Percentiles rank a stretch among this genome's conserved stretches.
Evolutionary conservation across 2,113 vertebrate species (phyloP).

Genomic region (Pseudorhombus dupliciocellatus): DNA sequence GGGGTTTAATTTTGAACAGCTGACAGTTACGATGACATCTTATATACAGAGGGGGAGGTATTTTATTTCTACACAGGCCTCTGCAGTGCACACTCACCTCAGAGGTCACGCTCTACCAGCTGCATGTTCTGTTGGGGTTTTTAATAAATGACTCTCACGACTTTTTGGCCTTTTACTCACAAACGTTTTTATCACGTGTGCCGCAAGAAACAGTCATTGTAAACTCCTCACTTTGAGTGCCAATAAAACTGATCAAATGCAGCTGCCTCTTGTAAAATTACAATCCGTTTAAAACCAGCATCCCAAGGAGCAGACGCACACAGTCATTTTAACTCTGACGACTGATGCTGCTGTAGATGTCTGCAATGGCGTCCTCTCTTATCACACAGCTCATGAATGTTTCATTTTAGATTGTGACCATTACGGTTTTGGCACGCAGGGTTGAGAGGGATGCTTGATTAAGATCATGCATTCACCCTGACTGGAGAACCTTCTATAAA

Average conservation of each 20-base stretch:
- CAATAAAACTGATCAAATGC: background rate
- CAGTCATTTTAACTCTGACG: background rate
- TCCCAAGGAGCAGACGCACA: no score
- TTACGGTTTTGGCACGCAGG: conserved; percentile 34
- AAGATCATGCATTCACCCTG: conserved; percentile 30
- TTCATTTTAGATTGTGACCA: conserved; percentile 45
- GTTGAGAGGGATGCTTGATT: conserved; percentile 44
- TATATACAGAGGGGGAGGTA: no score
- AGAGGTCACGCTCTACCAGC: no score
- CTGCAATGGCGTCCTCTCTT: no score
- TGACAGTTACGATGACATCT: no score
- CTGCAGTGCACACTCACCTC: no score
- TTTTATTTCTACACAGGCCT: background rate
- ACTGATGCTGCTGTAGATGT: background rate
- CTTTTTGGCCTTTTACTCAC: background rate
- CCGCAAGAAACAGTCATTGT: background rate
- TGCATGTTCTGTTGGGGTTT: background rate
- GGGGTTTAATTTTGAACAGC: no score
- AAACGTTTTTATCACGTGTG: background rate
- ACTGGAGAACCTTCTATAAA: conserved; percentile 26
- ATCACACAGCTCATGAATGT: conserved; percentile 42
- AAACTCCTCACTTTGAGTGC: background rate
- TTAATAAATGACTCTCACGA: background rate
- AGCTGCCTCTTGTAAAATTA: background rate
- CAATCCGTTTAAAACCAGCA: background rate